Percentiles rank a stretch among this genome's conserved stretches.
These are phyloP conservation scores for Rhynchophorus ferrugineus DNA, from an alignment of 1,140 invertebrate genomes.

Conservation along the genomic window DNA sequence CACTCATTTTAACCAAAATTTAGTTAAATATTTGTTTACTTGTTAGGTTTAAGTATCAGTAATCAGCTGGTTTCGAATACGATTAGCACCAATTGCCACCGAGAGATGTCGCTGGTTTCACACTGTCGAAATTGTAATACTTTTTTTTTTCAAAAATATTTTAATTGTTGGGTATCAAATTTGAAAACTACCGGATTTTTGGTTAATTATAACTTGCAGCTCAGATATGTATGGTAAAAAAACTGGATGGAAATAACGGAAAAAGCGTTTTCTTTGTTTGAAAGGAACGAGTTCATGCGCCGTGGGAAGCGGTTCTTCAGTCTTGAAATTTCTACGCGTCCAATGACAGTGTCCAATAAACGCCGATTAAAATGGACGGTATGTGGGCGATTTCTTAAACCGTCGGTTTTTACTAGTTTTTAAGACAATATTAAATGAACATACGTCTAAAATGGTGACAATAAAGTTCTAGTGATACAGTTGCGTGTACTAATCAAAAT, in stretches of 20 bases:
- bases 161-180: no score
- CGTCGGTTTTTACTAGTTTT: conserved; percentile 24
- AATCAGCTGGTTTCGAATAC: neutral
- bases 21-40: neutral
- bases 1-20: neutral
- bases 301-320: neutral
- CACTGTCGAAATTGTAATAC: no score
- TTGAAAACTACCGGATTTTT: no score
- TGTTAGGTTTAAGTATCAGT: neutral
- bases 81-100: no score
- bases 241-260: no score
- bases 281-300: conserved; percentile 13
- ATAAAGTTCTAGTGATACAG: conserved; percentile 26
- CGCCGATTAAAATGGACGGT: conserved; percentile 16
- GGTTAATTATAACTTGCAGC: no score
- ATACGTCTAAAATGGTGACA: conserved; percentile 31
- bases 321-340: conserved; percentile 11
- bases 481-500: conserved; percentile 20
- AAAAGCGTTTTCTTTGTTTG: conserved; percentile 13
- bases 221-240: no score
- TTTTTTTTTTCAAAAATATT: no score
- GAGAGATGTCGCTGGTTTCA: no score
- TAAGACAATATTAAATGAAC: conserved; percentile 28
- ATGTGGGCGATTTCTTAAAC: conserved; percentile 20
- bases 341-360: conserved; percentile 19